Evolutionary conservation across 2,797 vertebrate genomes (phyloP).

Genomic region (Apogon talboti): DNA sequence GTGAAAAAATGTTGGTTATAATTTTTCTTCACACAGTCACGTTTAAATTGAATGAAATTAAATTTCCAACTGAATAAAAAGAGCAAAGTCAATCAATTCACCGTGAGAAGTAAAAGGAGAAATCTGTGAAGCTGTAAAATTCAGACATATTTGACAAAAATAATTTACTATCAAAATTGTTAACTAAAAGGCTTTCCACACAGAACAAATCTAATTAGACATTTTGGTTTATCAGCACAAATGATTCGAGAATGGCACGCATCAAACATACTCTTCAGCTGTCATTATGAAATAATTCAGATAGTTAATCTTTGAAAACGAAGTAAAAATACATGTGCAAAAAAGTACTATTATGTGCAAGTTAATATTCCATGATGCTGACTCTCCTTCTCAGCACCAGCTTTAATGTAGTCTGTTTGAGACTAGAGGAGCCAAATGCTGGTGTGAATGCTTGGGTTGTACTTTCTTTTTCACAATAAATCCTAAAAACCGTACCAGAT

Average conservation of each 20-base stretch:
- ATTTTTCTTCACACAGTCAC: too few species aligned
- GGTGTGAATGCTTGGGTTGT: slow-evolving; percentile 11
- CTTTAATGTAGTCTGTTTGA: slow-evolving; percentile 4
- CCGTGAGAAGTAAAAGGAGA: too few species aligned
- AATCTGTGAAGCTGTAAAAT: too few species aligned
- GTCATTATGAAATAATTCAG: background rate
- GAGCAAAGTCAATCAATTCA: too few species aligned
- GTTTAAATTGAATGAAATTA: too few species aligned
- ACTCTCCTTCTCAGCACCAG: background rate
- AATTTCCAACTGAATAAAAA: too few species aligned
- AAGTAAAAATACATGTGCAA: background rate
- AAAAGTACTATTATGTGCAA: too few species aligned
- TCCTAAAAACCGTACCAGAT: slow-evolving; percentile 40
- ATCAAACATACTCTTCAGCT: background rate
- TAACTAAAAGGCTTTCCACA: background rate
- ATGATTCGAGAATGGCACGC: background rate
- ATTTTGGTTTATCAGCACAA: background rate
- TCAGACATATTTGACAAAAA: too few species aligned
- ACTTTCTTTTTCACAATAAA: slow-evolving; percentile 28
- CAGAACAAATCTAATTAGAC: background rate
- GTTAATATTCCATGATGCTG: too few species aligned
- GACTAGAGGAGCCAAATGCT: slow-evolving; percentile 20
- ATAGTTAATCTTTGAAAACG: background rate
- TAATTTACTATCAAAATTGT: too few species aligned
- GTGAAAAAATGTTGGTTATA: too few species aligned